Conservation (phyloP, 2,888 invertebrate genomes). For the Epistrophella euchroma region DNA sequence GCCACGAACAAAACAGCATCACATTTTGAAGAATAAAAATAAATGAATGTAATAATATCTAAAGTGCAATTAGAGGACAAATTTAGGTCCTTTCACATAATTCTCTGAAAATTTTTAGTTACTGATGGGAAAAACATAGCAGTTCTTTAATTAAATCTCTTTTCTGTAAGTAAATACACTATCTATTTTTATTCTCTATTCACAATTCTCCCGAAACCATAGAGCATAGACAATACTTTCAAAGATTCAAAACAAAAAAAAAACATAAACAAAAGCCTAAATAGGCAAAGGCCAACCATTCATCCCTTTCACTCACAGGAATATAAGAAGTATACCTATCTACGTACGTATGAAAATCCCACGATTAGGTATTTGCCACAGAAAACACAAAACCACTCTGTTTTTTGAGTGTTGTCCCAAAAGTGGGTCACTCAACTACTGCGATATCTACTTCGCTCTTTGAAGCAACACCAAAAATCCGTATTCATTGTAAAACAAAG, state of each 20-base stretch:
- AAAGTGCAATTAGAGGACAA: too few relatives aligned
- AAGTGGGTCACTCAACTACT: slow-evolving; percentile 7
- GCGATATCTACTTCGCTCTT: slow-evolving; percentile 4
- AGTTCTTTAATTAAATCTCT: too few relatives aligned
- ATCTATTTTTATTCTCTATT: too few relatives aligned
- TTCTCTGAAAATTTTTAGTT: too few relatives aligned
- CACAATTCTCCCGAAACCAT: too few relatives aligned
- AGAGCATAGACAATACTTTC: too few relatives aligned
- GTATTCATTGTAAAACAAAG: not conserved
- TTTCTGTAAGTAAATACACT: too few relatives aligned
- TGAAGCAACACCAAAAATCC: not conserved
- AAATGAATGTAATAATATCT: too few relatives aligned
- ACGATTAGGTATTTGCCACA: slow-evolving; percentile 10
- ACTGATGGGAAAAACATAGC: too few relatives aligned
- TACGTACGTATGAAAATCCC: not conserved
- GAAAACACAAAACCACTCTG: slow-evolving; percentile 20
- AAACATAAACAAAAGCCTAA: slow-evolving; percentile 1
- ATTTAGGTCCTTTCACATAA: too few relatives aligned
- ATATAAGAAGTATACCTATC: not conserved
- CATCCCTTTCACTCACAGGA: not conserved
- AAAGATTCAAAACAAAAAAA: not conserved
- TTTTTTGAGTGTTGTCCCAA: not conserved
- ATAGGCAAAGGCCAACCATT: slow-evolving; percentile 21
- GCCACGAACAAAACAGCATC: too few relatives aligned
- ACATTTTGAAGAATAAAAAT: too few relatives aligned